phyloP scores from a whole-genome alignment of 2,888 invertebrate species.

The Timema cristinae region DNA sequence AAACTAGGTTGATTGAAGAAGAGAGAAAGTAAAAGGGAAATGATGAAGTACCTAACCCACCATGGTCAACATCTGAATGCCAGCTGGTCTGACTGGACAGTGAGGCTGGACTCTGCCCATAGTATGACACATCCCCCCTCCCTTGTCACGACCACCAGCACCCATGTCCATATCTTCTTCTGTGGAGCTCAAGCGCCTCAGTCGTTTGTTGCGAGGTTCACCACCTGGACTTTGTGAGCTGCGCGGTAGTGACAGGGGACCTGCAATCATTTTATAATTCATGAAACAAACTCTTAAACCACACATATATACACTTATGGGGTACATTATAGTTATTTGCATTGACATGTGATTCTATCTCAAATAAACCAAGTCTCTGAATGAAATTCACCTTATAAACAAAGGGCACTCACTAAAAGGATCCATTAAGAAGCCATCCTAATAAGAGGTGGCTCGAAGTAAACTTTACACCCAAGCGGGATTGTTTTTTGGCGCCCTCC shows the following conservation, averaged over 20 bases:
- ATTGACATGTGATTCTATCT: no score
- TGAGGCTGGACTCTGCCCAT: conserved; percentile 51
- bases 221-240: conserved; percentile 46
- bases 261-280: conserved; percentile 34
- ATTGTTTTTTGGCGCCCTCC: no score
- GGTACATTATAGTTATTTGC: no score
- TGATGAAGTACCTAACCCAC: conserved; percentile 36
- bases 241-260: conserved; percentile 45
- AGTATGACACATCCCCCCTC: conserved; percentile 46
- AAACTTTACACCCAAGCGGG: no score
- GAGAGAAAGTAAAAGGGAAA: conserved; percentile 6
- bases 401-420: no score
- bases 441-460: no score
- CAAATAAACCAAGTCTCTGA: no score
- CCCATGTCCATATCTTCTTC: conserved; percentile 51
- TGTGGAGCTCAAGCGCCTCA: conserved; percentile 51
- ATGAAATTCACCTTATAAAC: no score
- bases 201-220: conserved; percentile 51
- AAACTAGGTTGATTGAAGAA: background rate
- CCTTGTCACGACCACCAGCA: conserved; percentile 42
- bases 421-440: no score
- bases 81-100: conserved; percentile 47
- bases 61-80: conserved; percentile 53
- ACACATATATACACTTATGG: no score
- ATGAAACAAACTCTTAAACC: no score